Evolutionary conservation across 2,113 vertebrate species (phyloP).

Genomic region (Monopterus albus): DNA sequence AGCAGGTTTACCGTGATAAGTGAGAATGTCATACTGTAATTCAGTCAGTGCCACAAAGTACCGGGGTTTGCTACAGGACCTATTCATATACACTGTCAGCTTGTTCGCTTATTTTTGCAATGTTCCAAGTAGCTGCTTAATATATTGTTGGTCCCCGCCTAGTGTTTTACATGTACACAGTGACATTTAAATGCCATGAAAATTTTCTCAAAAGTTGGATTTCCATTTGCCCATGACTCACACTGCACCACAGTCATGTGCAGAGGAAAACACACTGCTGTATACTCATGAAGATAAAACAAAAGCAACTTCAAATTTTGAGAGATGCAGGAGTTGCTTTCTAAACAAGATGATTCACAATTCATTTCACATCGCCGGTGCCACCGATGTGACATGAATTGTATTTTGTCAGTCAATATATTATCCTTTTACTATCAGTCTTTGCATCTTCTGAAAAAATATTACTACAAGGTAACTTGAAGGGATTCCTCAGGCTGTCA

Average conservation of each 20-base stretch:
- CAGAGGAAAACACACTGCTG: background rate
- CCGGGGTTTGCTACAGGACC: too few species aligned
- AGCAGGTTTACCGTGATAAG: background rate
- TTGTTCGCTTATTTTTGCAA: too few species aligned
- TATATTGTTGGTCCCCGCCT: background rate
- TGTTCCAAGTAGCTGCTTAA: background rate
- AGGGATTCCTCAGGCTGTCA: slow-evolving; percentile 31
- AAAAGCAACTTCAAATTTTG: background rate
- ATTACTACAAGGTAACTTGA: slow-evolving; percentile 39
- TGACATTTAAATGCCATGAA: background rate
- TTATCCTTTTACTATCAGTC: slow-evolving; percentile 29
- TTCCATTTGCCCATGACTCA: background rate
- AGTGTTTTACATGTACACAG: background rate
- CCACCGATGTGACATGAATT: background rate
- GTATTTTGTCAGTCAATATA: slow-evolving; percentile 12
- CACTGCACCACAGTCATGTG: background rate
- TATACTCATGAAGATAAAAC: background rate
- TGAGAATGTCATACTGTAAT: too few species aligned
- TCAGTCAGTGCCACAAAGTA: too few species aligned
- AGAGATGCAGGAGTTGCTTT: background rate
- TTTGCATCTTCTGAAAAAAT: slow-evolving; percentile 14
- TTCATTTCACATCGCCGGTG: background rate
- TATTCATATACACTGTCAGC: too few species aligned
- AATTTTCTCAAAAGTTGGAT: background rate
- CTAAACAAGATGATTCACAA: background rate